Conservation (phyloP, 1,140 invertebrate genomes). For the Hypothenemus hampei region DNA sequence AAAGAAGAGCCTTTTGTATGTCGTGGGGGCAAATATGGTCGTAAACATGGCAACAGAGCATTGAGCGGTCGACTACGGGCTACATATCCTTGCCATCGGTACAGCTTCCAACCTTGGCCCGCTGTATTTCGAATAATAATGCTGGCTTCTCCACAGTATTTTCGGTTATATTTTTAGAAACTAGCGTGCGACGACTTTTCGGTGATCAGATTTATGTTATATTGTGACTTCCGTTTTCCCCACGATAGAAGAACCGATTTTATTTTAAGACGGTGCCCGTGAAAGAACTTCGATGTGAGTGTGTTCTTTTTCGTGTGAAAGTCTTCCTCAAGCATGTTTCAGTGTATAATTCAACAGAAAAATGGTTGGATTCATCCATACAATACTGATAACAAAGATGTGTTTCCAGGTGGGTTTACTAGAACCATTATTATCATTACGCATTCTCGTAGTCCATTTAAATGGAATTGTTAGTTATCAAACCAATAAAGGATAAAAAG, state of each 20-base stretch:
- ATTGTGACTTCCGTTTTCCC: constrained; percentile 30
- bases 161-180: constrained; percentile 34
- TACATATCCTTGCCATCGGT: constrained; percentile 23
- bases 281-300: no score
- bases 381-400: constrained; percentile 67
- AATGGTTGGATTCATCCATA: constrained; percentile 70
- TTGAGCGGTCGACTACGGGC: constrained; percentile 12
- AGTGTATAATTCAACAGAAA: constrained; percentile 75
- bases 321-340: constrained; percentile 59
- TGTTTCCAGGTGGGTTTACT: constrained; percentile 66
- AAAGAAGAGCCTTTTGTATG: no score
- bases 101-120: constrained; percentile 27
- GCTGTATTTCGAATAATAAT: constrained; percentile 27
- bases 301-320: no score
- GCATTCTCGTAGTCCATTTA: no score
- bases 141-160: constrained; percentile 26
- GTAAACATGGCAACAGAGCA: constrained; percentile 17
- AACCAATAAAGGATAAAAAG: background rate
- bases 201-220: constrained; percentile 34
- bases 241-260: constrained; percentile 8
- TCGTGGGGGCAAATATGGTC: background rate
- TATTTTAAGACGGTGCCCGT: constrained; percentile 8
- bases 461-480: constrained; percentile 2
- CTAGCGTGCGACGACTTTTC: constrained; percentile 25
- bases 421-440: no score